Evolutionary conservation across 2,113 vertebrate genomes (phyloP).

Genomic region (Tringa solitaria): DNA sequence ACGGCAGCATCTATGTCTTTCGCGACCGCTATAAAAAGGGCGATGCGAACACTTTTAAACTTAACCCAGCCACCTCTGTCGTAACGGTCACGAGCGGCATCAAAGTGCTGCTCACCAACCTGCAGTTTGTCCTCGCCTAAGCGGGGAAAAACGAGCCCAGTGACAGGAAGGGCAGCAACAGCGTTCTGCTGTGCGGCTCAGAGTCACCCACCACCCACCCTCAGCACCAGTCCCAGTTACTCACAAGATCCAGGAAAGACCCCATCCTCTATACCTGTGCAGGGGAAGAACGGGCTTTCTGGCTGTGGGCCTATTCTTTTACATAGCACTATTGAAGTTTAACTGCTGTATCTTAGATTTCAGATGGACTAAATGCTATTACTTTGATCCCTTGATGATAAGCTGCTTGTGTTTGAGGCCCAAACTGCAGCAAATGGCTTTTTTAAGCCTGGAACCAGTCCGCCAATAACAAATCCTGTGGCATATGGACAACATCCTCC

Average conservation of each 20-base stretch:
- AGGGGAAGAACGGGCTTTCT: background rate
- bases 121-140: constrained; percentile 97
- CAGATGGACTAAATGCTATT: constrained; percentile 26
- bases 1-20: constrained; percentile 96
- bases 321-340: background rate
- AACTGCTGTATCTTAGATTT: constrained; percentile 4
- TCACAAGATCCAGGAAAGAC: background rate
- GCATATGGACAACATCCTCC: background rate
- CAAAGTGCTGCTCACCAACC: constrained; percentile 94
- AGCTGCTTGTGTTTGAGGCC: constrained; percentile 1
- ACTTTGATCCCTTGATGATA: constrained; percentile 13
- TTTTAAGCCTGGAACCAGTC: background rate
- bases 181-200: background rate
- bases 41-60: constrained; percentile 93
- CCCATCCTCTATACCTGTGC: background rate
- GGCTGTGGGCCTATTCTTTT: background rate
- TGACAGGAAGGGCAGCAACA: background rate
- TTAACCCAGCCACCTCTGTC: constrained; percentile 95
- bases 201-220: background rate
- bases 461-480: background rate
- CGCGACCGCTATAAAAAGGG: constrained; percentile 97
- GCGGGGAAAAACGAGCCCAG: background rate
- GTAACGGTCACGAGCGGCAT: constrained; percentile 92
- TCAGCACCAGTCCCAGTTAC: background rate
- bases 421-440: background rate